Evolutionary conservation across 2,113 vertebrate species (phyloP).

Genomic region (Brachyistius frenatus): DNA sequence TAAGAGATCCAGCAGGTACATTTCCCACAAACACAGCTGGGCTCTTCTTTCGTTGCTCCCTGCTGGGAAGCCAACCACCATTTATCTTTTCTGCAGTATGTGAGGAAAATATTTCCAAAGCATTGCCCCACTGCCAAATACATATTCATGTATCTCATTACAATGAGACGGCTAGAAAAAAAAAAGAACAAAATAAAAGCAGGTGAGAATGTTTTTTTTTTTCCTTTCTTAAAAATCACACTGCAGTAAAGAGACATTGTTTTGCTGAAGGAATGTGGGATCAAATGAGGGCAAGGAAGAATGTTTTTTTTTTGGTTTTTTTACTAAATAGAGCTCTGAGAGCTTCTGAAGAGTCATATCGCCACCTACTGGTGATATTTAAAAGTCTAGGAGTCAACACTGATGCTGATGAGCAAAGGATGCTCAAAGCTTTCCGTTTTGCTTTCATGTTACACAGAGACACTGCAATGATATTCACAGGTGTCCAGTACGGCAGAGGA

Average conservation of each 20-base stretch:
- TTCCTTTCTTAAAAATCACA: slow-evolving; percentile 24
- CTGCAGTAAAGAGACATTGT: slow-evolving; percentile 22
- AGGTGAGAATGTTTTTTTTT: background rate
- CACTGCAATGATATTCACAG: slow-evolving; percentile 6
- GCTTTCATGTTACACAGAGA: slow-evolving; percentile 13
- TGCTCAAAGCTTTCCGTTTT: background rate
- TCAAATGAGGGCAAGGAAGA: slow-evolving; percentile 49
- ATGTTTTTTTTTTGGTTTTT: no score
- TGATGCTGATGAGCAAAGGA: slow-evolving; percentile 10
- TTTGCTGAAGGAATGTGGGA: slow-evolving; percentile 42
- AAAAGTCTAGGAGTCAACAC: background rate
- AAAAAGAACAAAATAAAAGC: background rate
- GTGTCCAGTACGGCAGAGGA: background rate
- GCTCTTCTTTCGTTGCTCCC: background rate
- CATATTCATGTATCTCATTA: slow-evolving; percentile 54
- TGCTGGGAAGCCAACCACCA: background rate
- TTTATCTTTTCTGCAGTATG: slow-evolving; percentile 9
- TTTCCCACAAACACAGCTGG: background rate
- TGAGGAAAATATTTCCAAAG: background rate
- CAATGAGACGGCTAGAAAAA: background rate
- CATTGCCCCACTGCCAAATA: slow-evolving; percentile 7
- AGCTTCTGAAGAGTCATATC: slow-evolving; percentile 69
- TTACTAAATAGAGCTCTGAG: background rate
- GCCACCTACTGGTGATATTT: slow-evolving; percentile 75
- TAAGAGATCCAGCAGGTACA: background rate